A percentile compares a stretch with the other conserved stretches of the same genome.
These are phyloP conservation scores for Aphis gossypii DNA, from an alignment of 1,140 invertebrate genomes.

Conservation along the genomic window DNA sequence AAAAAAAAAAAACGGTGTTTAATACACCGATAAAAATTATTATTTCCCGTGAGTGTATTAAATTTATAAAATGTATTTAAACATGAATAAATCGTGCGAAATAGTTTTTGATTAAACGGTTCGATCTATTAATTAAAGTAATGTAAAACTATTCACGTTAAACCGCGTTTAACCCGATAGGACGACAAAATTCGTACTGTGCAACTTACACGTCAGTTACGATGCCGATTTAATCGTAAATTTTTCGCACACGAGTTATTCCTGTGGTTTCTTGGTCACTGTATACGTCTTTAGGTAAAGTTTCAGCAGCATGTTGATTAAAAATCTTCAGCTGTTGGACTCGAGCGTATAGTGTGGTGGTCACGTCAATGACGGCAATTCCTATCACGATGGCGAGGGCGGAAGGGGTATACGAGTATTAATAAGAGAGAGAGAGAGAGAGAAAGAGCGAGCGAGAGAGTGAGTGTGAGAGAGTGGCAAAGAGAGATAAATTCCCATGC, in stretches of 20 bases:
- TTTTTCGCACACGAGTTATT: not conserved
- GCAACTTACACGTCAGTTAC: not conserved
- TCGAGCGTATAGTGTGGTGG: not conserved
- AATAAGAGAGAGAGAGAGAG: not conserved
- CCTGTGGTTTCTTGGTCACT: not conserved
- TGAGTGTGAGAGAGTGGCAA: not conserved
- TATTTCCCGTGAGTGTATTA: not conserved
- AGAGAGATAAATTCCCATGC: conserved; percentile 39
- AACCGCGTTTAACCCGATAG: not conserved
- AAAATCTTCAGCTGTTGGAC: not conserved
- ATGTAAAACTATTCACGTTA: not conserved
- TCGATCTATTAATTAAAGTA: not conserved
- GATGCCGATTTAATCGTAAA: not conserved
- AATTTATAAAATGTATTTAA: not conserved
- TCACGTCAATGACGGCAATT: not conserved
- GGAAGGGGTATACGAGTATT: not conserved
- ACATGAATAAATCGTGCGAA: not conserved
- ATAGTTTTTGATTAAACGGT: not conserved
- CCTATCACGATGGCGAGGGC: not conserved
- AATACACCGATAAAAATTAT: not conserved
- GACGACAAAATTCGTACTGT: not conserved
- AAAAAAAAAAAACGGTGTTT: not conserved
- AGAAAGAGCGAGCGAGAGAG: not conserved
- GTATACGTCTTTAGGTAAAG: not conserved
- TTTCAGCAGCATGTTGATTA: not conserved